Evolutionary conservation across 2,888 invertebrate species (phyloP), one percentile per base, ranked within the genome.

Genomic region (Oxystoma pomonae): DNA sequence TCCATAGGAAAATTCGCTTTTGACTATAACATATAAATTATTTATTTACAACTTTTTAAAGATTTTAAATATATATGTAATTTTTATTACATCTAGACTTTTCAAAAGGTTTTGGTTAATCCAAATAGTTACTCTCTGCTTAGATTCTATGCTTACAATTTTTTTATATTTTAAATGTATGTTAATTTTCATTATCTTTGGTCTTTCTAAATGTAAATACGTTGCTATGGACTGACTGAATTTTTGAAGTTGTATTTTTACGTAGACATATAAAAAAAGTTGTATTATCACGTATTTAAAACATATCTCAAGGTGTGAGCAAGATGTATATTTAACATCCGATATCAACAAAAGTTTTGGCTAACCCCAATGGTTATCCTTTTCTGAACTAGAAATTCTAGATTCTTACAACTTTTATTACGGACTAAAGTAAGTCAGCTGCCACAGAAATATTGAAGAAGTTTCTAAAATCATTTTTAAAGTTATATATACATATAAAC

Each of bases 81-180:
- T 59, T 52, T 17, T 53, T 51, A 53, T 64, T 77, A 86, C 86
- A 81, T 86, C 84, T 67, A 87, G 81, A 70, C n/a, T n/a, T n/a
- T n/a, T n/a, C 1, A 91, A 81, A 74, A 96, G 93, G 76, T 90
- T 92, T 76, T 94, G 93, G 76, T 94, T 95, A 16, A 95, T 80
- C 96, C 96, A 96, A n/a, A n/a, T n/a, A n/a, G n/a, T n/a, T n/a
- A n/a, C n/a, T n/a, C n/a, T n/a, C n/a, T n/a, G n/a, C n/a, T n/a
- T n/a, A n/a, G n/a, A n/a, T n/a, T n/a, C n/a, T n/a, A n/a, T n/a
- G n/a, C n/a, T n/a, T n/a, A n/a, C n/a, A n/a, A n/a, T n/a, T n/a
- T n/a, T n/a, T n/a, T n/a, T n/a, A n/a, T n/a, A n/a, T n/a, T n/a
- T n/a, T n/a, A n/a, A n/a, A n/a, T n/a, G n/a, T n/a, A n/a, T n/a